phyloP scores from a whole-genome alignment of 2,888 invertebrate genomes.

The Xylocampa areola region DNA sequence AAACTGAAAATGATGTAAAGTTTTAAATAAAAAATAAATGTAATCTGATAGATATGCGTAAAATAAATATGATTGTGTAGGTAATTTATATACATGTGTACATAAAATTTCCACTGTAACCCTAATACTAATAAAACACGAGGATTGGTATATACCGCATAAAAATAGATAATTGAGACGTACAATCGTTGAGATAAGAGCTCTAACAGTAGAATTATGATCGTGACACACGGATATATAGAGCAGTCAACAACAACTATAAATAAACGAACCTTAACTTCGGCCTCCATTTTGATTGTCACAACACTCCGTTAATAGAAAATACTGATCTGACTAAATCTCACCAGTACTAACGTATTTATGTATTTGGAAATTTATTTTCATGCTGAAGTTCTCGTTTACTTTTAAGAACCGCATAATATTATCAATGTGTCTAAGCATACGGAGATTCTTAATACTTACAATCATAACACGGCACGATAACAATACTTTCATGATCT shows the following conservation, averaged over 20 bases:
- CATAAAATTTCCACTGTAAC: slow-evolving; percentile 49
- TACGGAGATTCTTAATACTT: too few relatives aligned
- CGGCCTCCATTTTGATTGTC: too few relatives aligned
- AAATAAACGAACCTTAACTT: too few relatives aligned
- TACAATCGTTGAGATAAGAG: slow-evolving; percentile 63
- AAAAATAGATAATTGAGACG: slow-evolving; percentile 64
- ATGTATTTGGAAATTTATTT: too few relatives aligned
- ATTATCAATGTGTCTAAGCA: too few relatives aligned
- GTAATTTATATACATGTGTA: slow-evolving; percentile 2
- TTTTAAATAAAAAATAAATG: slow-evolving; percentile 6
- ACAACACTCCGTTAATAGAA: too few relatives aligned
- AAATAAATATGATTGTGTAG: slow-evolving; percentile 42
- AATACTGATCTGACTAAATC: too few relatives aligned
- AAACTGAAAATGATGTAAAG: slow-evolving; percentile 13
- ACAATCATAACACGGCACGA: too few relatives aligned
- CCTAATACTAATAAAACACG: slow-evolving; percentile 36
- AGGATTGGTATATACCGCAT: slow-evolving; percentile 37
- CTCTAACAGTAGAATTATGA: slow-evolving; percentile 57
- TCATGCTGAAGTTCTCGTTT: too few relatives aligned
- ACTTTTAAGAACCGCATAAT: too few relatives aligned
- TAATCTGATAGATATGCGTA: slow-evolving; percentile 28
- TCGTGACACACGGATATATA: slow-evolving; percentile 43
- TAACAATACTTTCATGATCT: too few relatives aligned
- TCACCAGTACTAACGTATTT: too few relatives aligned
- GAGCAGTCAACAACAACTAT: slow-evolving; percentile 1